A percentile compares a stretch with the other conserved stretches of the same genome.
phyloP scores from a whole-genome alignment of 2,888 invertebrate species.

The Macrophya alboannulata region DNA sequence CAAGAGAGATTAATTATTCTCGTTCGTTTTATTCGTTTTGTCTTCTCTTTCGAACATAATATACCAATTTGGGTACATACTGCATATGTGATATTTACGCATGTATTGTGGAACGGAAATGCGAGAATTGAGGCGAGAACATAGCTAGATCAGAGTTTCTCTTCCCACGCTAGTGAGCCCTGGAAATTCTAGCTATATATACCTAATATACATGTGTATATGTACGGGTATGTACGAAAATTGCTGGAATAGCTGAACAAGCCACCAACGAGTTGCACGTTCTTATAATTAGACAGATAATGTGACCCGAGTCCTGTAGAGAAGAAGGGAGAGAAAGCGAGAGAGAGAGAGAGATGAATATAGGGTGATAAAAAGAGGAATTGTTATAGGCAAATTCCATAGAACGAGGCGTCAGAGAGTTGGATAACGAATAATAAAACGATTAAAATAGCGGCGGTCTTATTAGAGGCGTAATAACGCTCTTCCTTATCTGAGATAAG shows the following conservation, averaged over 20 bases:
- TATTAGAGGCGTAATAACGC: neutral
- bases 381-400: constrained; percentile 5
- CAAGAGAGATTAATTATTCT: neutral
- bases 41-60: neutral
- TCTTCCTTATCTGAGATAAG: constrained; percentile 26
- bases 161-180: constrained; percentile 7
- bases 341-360: neutral
- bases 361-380: constrained; percentile 40
- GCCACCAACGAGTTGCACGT: constrained; percentile 59
- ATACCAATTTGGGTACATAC: neutral
- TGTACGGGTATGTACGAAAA: neutral
- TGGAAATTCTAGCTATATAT: neutral
- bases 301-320: constrained; percentile 56
- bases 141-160: constrained; percentile 8
- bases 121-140: constrained; percentile 4
- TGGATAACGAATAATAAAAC: constrained; percentile 42
- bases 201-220: neutral
- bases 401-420: constrained; percentile 28
- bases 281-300: constrained; percentile 68
- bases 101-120: neutral
- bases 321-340: constrained; percentile 6
- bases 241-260: constrained; percentile 44
- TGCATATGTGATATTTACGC: too few species aligned
- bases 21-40: too few species aligned
- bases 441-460: constrained; percentile 29